Percentiles rank a stretch among this genome's conserved stretches.
Evolutionary conservation across 2,113 vertebrate genomes (phyloP).

Genomic region (Hyaena hyaena): DNA sequence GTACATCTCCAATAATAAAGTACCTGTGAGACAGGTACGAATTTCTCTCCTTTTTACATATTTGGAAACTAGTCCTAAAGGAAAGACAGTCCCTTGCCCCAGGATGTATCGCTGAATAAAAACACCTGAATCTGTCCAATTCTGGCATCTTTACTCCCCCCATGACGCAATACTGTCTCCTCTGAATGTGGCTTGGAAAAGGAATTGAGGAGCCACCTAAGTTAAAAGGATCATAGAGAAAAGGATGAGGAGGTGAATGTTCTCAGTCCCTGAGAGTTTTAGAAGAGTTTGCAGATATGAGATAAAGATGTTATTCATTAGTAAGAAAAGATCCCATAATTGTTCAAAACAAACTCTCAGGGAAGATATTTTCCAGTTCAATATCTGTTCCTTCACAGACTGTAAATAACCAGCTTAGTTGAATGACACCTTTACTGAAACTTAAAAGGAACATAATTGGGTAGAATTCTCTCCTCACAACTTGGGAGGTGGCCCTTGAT

Average conservation of each 20-base stretch:
- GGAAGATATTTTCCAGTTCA: background rate
- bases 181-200: background rate
- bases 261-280: background rate
- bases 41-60: background rate
- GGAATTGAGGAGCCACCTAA: background rate
- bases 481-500: background rate
- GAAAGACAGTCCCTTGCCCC: background rate
- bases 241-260: background rate
- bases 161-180: background rate
- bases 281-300: background rate
- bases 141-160: background rate
- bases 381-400: background rate
- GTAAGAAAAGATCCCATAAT: slow-evolving; percentile 12
- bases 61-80: background rate
- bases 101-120: background rate
- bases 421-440: background rate
- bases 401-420: background rate
- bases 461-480: background rate
- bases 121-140: background rate
- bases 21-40: background rate
- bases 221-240: background rate
- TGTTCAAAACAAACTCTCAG: background rate
- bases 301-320: background rate
- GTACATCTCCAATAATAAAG: background rate
- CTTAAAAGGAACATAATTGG: background rate